These are phyloP conservation scores for Novumbra hubbsi DNA, from an alignment of 2,797 vertebrate species.

Conservation along the genomic window DNA sequence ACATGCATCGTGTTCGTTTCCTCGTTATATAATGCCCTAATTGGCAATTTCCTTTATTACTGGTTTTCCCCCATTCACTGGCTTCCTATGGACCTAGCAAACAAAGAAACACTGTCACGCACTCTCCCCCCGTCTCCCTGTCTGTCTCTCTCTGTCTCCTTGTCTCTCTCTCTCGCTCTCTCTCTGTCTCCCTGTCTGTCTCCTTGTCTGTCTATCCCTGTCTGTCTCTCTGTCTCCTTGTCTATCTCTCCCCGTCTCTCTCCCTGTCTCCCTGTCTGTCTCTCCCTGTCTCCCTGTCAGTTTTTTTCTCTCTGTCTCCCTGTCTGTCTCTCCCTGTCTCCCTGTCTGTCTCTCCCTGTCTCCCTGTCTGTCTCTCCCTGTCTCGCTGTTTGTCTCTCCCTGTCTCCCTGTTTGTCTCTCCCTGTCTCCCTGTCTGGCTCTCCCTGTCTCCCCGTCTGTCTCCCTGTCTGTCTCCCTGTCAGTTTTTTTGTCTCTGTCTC, in stretches of 20 bases:
- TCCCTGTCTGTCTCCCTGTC: too few relatives aligned
- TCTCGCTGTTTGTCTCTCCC: neutral
- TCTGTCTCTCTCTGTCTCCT: too few relatives aligned
- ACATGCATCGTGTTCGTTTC: slow-evolving; percentile 7
- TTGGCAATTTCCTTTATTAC: slow-evolving; percentile 66
- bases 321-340: too few relatives aligned
- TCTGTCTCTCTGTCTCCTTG: neutral
- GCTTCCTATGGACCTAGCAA: slow-evolving; percentile 29
- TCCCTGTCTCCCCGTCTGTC: too few relatives aligned
- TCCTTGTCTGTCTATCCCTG: too few relatives aligned
- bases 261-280: neutral
- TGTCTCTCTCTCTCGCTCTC: neutral
- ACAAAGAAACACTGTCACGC: slow-evolving; percentile 18
- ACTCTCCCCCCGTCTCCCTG: neutral
- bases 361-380: neutral
- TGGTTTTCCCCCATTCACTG: slow-evolving; percentile 11
- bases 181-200: neutral
- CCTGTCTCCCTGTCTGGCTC: neutral
- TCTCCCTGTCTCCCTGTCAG: slow-evolving; percentile 1
- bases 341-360: slow-evolving; percentile 4
- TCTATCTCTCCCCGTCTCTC: neutral
- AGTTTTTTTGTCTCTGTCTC: too few relatives aligned
- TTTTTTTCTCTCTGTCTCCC: neutral
- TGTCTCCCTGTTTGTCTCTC: slow-evolving; percentile 5
- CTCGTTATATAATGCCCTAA: slow-evolving; percentile 58